phyloP scores from a whole-genome alignment of 2,113 vertebrate species.

The Alaudala cheleensis region DNA sequence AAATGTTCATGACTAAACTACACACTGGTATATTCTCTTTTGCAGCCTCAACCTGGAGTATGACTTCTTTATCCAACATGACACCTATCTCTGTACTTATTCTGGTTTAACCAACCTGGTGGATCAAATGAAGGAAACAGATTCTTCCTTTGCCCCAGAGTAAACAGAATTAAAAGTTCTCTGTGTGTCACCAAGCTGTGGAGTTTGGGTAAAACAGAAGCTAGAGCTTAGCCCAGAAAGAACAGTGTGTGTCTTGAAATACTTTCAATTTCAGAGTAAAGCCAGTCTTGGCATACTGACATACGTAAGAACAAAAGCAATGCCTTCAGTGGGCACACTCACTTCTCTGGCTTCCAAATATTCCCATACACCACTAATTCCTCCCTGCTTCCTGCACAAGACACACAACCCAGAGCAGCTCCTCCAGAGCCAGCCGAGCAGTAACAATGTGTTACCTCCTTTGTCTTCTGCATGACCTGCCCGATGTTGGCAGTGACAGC shows the following conservation, averaged over 20 bases:
- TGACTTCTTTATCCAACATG: background rate
- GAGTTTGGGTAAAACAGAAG: background rate
- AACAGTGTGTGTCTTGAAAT: background rate
- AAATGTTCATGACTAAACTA: background rate
- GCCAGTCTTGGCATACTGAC: too few species aligned
- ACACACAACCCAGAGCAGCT: background rate
- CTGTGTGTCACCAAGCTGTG: background rate
- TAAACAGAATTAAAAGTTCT: background rate
- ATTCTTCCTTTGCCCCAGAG: background rate
- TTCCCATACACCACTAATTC: background rate
- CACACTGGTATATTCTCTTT: background rate
- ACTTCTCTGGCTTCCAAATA: background rate
- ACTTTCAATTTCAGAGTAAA: background rate
- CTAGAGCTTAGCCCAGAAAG: background rate
- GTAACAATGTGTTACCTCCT: conserved; percentile 70
- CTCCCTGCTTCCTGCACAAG: accelerated
- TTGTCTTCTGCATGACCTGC: conserved; percentile 76
- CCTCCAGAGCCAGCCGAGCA: background rate
- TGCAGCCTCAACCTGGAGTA: background rate
- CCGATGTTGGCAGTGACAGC: conserved; percentile 62
- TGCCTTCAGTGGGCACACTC: background rate
- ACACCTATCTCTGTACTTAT: background rate
- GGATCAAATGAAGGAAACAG: background rate
- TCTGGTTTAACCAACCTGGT: background rate
- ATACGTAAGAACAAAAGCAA: accelerated